Evolutionary conservation across 2,888 invertebrate genomes (phyloP), one percentile per base, ranked within the genome.

Genomic region (Gisinianus flammeolus): DNA sequence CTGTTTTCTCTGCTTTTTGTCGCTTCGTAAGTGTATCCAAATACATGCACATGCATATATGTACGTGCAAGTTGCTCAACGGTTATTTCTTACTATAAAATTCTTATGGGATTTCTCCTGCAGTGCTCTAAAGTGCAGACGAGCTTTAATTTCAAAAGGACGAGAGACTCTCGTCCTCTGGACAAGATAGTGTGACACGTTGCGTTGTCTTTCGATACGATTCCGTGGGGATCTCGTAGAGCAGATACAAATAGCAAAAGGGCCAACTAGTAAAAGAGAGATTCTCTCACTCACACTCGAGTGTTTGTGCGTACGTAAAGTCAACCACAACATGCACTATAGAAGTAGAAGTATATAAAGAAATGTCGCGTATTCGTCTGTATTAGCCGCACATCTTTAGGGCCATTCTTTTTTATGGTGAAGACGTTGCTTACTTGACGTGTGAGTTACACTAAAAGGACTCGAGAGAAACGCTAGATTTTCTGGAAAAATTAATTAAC

Each of bases 181-280:
- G 62, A 62, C 62, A 44, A 62, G 62, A 62, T 62, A 62, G 62
- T 62, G 62, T 62, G 24, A 62, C 62, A 62, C 62, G 16, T 58
- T 58, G 58, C 44, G 58, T 58, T 24, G 58, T 58, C 58, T 58
- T n/a, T 58, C 58, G 22, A 58, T 58, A 58, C 22, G 58, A 26
- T 62, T 62, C 62, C 62, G 22, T 28, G 6, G 62, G 62, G 62
- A 62, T 62, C 26, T 4, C 6, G 5, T 62, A 10, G 62, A 22
- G 4, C 19, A 12, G 22, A 8, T 62, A 62, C 28, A 24, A 26
- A 58, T n/a, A 62, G 62, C 4, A 6, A 24, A 3, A 3, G 12
- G 26, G 24, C 26, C 28, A 3, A 54, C 54, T 54, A 54, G 16
- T 54, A 54, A n/a, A n/a, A n/a, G 54, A 54, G n/a, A 54, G 54